Base-by-base conservation (phyloP, 2,888 invertebrate genomes). In the Villa cingulata region DNA sequence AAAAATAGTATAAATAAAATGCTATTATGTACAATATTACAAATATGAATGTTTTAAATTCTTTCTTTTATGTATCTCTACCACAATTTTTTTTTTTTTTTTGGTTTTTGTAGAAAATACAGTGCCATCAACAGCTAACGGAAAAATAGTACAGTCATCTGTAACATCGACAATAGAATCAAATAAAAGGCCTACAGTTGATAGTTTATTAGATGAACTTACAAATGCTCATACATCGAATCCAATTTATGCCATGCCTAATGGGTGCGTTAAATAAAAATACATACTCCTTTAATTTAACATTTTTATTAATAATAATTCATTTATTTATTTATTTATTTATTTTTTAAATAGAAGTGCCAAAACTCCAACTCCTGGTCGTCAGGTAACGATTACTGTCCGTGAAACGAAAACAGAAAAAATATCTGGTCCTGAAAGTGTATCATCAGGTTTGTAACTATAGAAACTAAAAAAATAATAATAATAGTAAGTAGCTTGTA, bases 121-220 rank as follows among this genome's bases (percentile, higher is more conserved):
- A 44, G 59, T 62, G 49, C 62, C 65, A 36, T 57, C 58, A 29
- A 62, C 62, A 29, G 64, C 66, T 37, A 57, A 56, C 54, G 54
- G 54, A 7, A 56, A 56, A 42, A 47, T 52, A 42, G 52, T 52
- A 50, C 73, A 73, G 1, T 62, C 65, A 37, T 62, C 64, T 50
- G 66, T 60, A 48, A 67, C 64, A 47, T 65, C 62, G 32, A 58
- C 57, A 15, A 61, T 57, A 48, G 68, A 65, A 48, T 64, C 67
- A 19, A 59, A 68, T 27, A 72, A 73, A 50, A 73, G 90, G 50
- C 88, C 89, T 14, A 81, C 87, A 1, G 89, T 94, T 46, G 92
- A 94, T 71, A 87, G 86, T 54, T 76, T 94, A 41, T 73, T 94
- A 48, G 90, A 91, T 58, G 91, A 92, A 68, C 76, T 94, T 60